Evolutionary conservation across 2,888 invertebrate genomes (phyloP), one percentile per base, ranked within the genome.

Genomic region (Seira musarum): DNA sequence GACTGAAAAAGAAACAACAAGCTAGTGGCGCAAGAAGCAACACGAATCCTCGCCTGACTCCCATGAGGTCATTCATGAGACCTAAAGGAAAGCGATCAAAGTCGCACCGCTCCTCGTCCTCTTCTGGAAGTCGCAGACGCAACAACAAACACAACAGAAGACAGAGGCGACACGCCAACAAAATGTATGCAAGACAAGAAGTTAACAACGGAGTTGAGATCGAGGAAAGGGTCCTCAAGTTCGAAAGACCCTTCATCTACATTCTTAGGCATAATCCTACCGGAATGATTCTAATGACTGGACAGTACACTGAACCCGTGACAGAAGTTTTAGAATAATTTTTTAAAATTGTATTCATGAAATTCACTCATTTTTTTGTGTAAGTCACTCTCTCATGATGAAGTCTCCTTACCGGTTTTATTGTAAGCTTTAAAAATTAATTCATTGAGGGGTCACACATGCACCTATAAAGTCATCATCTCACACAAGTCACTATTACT

Each of bases 221-320:
- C 82, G 93, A 94, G 68, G 90, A 91, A 19, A 94, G 94, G 3
- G 91, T 95, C 88, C 90, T 96, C 88, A 93, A 94, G 87, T 94
- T 95, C 88, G 96, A 96, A 87, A 91, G 95, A 88, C 96, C 96
- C 0, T 96, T 96, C 91, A 90, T 96, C 25, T 96, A 94, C 89
- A 94, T 95, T 87, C 94, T 96, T 15, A 91, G 96, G 88, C 96
- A 96, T 89, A 96, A 96, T 89, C 96, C 96, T 0, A 94, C 96
- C n/a, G 96, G 96, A 81, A 92, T 96, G 90, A 94, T 96, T 87
- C 90, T 96, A 10, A 83, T 85, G 83, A 84, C 83, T 53, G 87
- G 87, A n/a, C 85, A 85, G 64, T 87, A 87, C 70, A 83, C 83
- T 5, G 85, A 85, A 73, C 86, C 86, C 8, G 79, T 84, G 53